Percentiles rank a stretch among this genome's conserved stretches.
phyloP scores from a whole-genome alignment of 2,888 invertebrate species.

The Leptinotarsa haldemani region DNA sequence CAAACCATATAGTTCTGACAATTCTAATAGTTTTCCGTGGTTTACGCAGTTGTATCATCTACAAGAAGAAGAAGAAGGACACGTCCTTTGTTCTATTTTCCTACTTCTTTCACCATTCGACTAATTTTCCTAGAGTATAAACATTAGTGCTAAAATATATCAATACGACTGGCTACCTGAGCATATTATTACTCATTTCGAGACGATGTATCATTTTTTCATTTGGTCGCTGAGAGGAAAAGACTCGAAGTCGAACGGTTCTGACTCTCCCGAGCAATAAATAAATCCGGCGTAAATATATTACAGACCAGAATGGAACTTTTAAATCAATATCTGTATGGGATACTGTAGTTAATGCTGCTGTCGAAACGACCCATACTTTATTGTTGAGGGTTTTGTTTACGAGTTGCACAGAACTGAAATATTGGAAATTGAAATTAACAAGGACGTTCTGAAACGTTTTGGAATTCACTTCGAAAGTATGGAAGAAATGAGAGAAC shows the following conservation, averaged over 20 bases:
- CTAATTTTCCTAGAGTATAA: constrained; percentile 9
- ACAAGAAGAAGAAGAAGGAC: too few relatives aligned
- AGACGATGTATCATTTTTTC: constrained; percentile 56
- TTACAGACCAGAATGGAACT: constrained; percentile 32
- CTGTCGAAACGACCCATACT: constrained; percentile 33
- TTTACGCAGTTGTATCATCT: too few relatives aligned
- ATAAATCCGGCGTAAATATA: constrained; percentile 28
- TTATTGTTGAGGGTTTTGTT: constrained; percentile 20
- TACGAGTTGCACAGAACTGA: neutral
- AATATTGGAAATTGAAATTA: constrained; percentile 13
- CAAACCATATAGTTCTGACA: too few relatives aligned
- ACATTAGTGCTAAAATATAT: constrained; percentile 56
- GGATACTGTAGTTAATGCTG: constrained; percentile 38
- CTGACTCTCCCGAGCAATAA: constrained; percentile 25
- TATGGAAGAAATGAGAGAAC: neutral
- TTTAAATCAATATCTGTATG: constrained; percentile 42
- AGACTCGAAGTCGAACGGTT: constrained; percentile 30
- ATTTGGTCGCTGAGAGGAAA: constrained; percentile 47
- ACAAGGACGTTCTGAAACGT: constrained; percentile 5
- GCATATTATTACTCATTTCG: constrained; percentile 57
- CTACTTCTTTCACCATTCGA: neutral
- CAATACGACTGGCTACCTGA: constrained; percentile 56
- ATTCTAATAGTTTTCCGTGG: too few relatives aligned
- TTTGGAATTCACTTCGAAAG: neutral
- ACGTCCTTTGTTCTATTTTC: too few relatives aligned